Base-by-base conservation (phyloP, 2,888 invertebrate genomes). In the Idaea dimidiata region DNA sequence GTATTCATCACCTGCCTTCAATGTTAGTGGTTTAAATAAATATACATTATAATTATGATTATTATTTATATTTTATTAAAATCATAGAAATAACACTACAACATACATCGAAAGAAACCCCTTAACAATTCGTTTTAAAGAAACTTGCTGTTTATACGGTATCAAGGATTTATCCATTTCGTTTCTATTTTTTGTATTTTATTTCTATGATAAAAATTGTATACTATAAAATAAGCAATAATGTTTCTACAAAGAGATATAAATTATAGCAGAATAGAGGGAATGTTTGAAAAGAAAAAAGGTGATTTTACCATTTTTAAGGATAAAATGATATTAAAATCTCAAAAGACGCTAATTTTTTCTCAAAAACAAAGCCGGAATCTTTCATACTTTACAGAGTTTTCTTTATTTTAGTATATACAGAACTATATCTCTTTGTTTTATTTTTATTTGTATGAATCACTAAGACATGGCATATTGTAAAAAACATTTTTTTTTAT, bases 11-110 rank as follows among this genome's bases (percentile, higher is more conserved):
- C 18, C 56, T 56, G 56, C 56, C 17, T 56, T 56, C 56, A 43
- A 55, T 67, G 62, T 64, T 64, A 54, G 60, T 61, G 62, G 57
- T 62, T 63, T 66, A 57, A 62, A 62, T 60, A 55, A 58, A 58
- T 60, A 63, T 24, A 24, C 24, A 24, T 24, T 24, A 24, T 24
- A 24, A 1, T 5, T 24, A 24, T 24, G 24, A 24, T 59, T 63
- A 55, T 56, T 8, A 18, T 31, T 10, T 56, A 17, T 56, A 56
- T 31, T 17, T 57, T 17, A 24, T 33, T 7, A 14, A 43, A 43
- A 43, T 43, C 14, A 43, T 43, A 43, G 43, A 43, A 14, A 43
- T 43, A 43, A 43, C 5, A 24, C 24, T 24, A 24, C 24, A 24
- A 24, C 5, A 24, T 5, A 24, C 24, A 24, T 24, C 24, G 24